Conservation (phyloP, 2,888 invertebrate genomes). For the Scaptomyza cyrtandrae region DNA sequence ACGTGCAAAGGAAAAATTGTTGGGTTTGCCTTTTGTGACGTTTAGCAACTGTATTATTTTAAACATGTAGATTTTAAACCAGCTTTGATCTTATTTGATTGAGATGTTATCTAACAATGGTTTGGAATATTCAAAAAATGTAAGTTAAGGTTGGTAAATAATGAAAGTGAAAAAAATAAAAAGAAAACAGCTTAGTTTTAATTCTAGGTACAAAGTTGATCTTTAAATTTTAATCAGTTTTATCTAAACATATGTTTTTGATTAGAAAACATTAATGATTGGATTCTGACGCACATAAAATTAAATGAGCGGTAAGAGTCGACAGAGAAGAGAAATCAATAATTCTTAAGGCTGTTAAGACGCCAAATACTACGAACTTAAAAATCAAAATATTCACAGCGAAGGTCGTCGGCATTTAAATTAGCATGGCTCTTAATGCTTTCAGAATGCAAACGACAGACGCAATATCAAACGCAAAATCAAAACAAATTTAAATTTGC, state of each 20-base stretch:
- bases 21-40: no score
- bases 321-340: constrained; percentile 49
- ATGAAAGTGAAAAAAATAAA: no score
- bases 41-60: no score
- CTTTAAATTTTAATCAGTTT: no score
- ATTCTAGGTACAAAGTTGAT: no score
- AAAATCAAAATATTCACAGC: constrained; percentile 22
- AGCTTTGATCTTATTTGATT: no score
- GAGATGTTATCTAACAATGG: no score
- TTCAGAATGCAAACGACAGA: constrained; percentile 25
- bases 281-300: constrained; percentile 14
- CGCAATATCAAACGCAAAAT: constrained; percentile 47
- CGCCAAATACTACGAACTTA: constrained; percentile 23
- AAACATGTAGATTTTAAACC: no score
- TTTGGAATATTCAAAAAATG: no score
- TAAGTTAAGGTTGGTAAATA: no score
- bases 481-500: constrained; percentile 29
- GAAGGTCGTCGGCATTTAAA: constrained; percentile 48
- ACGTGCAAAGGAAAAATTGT: no score
- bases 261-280: not conserved
- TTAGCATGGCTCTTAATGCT: constrained; percentile 19
- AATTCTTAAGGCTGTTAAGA: constrained; percentile 10
- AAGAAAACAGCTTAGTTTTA: no score
- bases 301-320: constrained; percentile 21
- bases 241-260: not conserved